Evolutionary conservation across 2,113 vertebrate species (phyloP).

Genomic region (pig (Sus scrofa)): T2T-Sscrofa CM000826.6:94561001-94561500

Average conservation of each 20-base stretch:
- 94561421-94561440: slow-evolving; percentile 47
- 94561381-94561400: slow-evolving; percentile 57
- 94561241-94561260: slow-evolving; percentile 52
- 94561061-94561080: not conserved
- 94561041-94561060: no score
- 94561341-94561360: not conserved
- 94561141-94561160: slow-evolving; percentile 97
- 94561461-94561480: not conserved
- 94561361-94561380: slow-evolving; percentile 30
- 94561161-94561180: slow-evolving; percentile 97
- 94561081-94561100: slow-evolving; percentile 30
- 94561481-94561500: slow-evolving; percentile 31
- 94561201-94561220: slow-evolving; percentile 87
- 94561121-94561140: slow-evolving; percentile 94
- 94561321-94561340: slow-evolving; percentile 58
- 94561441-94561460: not conserved
- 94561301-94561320: slow-evolving; percentile 17
- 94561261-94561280: slow-evolving; percentile 54
- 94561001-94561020: no score
- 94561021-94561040: no score
- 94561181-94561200: slow-evolving; percentile 97
- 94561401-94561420: slow-evolving; percentile 18
- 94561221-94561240: slow-evolving; percentile 52
- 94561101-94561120: slow-evolving; percentile 95
- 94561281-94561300: slow-evolving; percentile 15